Evolutionary conservation across 1,140 invertebrate genomes (phyloP).

Genomic region (Drosophila neocordata): DNA sequence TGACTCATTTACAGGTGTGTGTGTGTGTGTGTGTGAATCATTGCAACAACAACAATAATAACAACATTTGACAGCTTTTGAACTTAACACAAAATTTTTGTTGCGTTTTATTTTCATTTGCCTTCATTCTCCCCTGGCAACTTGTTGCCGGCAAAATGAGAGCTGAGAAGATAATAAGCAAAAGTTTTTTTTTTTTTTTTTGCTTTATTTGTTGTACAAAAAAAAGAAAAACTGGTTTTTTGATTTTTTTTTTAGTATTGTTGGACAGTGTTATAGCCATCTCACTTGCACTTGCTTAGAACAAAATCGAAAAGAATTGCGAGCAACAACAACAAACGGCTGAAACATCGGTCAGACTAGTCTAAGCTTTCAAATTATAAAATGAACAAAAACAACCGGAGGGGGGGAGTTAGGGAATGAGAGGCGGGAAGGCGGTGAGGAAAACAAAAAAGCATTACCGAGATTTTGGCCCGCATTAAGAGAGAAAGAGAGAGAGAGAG

Average conservation of each 20-base stretch:
- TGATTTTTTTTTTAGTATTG: background rate
- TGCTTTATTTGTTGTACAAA: constrained; percentile 16
- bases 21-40: constrained; percentile 1
- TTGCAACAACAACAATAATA: background rate
- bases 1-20: background rate
- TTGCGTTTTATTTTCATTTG: constrained; percentile 3
- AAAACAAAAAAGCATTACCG: constrained; percentile 9
- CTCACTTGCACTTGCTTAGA: constrained; percentile 50
- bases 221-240: constrained; percentile 47
- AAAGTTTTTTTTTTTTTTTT: constrained; percentile 55
- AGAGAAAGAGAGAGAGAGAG: background rate
- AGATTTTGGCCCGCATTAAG: constrained; percentile 68
- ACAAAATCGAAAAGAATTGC: constrained; percentile 63
- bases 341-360: constrained; percentile 33
- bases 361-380: constrained; percentile 54
- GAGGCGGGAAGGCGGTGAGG: constrained; percentile 17
- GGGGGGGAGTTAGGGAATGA: background rate
- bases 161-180: constrained; percentile 52
- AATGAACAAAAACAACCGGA: background rate
- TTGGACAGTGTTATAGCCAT: constrained; percentile 2
- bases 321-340: constrained; percentile 23
- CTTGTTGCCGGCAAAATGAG: constrained; percentile 9
- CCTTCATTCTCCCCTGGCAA: background rate
- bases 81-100: constrained; percentile 4
- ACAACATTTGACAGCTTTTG: constrained; percentile 1